phyloP scores from a whole-genome alignment of 2,113 vertebrate genomes.

The Seriola dumerili region DNA sequence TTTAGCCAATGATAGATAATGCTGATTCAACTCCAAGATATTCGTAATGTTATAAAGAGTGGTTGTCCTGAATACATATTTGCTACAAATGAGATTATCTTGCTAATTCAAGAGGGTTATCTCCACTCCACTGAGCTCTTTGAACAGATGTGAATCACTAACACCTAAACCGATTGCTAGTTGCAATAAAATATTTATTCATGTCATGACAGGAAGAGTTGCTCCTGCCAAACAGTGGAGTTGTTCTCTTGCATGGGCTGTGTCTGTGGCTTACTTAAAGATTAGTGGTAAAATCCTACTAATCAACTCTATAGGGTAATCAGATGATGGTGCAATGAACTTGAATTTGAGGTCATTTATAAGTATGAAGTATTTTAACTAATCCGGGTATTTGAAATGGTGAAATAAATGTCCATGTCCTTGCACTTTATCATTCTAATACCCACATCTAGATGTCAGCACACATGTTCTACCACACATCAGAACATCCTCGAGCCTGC shows the following conservation, averaged over 20 bases:
- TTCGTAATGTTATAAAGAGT: neutral
- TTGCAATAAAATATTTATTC: constrained; percentile 52
- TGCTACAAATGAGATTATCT: constrained; percentile 13
- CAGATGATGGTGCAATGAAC: neutral
- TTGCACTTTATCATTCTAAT: constrained; percentile 39
- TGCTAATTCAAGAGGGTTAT: neutral
- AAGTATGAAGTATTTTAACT: neutral
- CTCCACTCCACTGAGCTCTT: neutral
- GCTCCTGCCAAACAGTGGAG: constrained; percentile 27
- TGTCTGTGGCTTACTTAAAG: neutral
- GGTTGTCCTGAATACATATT: neutral
- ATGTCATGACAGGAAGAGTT: constrained; percentile 60
- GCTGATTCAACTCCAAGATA: neutral
- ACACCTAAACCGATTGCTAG: constrained; percentile 47
- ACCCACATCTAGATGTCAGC: constrained; percentile 31
- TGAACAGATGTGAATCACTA: constrained; percentile 44
- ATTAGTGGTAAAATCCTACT: neutral
- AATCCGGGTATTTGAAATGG: neutral
- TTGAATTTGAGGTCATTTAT: neutral
- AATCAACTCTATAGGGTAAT: neutral
- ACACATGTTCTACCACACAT: constrained; percentile 48
- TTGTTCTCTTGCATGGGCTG: neutral
- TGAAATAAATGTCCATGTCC: neutral
- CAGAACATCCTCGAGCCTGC: constrained; percentile 57
- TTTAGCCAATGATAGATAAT: neutral